phyloP scores from a whole-genome alignment of 1,140 invertebrate genomes.

The Carcinoscorpius rotundicauda region DNA sequence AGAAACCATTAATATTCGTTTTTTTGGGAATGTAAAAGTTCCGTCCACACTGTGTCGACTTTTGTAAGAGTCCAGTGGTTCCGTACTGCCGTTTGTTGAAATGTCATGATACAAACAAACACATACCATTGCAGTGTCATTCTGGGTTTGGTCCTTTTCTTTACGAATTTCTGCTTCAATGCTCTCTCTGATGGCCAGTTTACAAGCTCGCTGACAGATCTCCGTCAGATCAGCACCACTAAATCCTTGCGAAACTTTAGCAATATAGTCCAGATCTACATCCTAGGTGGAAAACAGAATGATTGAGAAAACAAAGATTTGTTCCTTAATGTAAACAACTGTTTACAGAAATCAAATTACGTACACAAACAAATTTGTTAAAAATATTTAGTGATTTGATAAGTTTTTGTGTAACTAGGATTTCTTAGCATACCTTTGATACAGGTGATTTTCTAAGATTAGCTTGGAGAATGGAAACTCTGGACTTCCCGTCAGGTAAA shows the following conservation, averaged over 20 bases:
- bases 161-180: slow-evolving; percentile 90
- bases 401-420: no score
- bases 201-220: slow-evolving; percentile 98
- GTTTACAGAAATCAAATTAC: no score
- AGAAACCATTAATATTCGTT: no score
- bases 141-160: slow-evolving; percentile 57
- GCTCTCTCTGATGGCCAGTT: slow-evolving; percentile 93
- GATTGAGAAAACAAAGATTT: background rate
- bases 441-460: slow-evolving; percentile 95
- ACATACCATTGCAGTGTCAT: background rate
- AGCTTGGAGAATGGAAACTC: slow-evolving; percentile 88
- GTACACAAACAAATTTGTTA: no score
- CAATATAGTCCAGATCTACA: slow-evolving; percentile 86
- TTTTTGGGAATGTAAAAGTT: no score
- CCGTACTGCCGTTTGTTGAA: no score
- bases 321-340: no score
- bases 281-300: slow-evolving; percentile 43
- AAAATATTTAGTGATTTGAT: no score
- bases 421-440: slow-evolving; percentile 46
- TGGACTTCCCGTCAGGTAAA: slow-evolving; percentile 94
- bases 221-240: slow-evolving; percentile 98
- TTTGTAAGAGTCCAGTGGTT: no score
- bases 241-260: slow-evolving; percentile 93
- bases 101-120: no score
- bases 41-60: no score